Evolutionary conservation across 2,888 invertebrate species (phyloP).

Genomic region (Anagyrus pseudococci): DNA sequence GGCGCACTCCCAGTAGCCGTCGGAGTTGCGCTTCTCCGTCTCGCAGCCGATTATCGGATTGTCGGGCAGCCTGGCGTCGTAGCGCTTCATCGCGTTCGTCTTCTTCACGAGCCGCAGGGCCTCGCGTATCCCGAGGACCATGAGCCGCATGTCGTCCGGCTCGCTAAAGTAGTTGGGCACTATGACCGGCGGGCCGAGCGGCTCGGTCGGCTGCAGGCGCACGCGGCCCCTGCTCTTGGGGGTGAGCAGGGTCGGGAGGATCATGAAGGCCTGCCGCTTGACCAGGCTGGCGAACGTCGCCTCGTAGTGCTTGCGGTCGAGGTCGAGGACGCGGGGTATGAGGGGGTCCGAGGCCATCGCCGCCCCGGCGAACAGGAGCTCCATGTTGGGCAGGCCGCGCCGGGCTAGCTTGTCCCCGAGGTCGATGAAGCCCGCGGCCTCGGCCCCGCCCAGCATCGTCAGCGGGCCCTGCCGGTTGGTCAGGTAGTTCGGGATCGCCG

Average conservation of each 20-base stretch:
- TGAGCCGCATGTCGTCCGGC: slow-evolving; percentile 69
- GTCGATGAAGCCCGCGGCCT: slow-evolving; percentile 71
- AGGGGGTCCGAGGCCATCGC: slow-evolving; percentile 65
- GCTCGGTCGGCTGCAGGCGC: slow-evolving; percentile 70
- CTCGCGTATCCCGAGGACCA: slow-evolving; percentile 68
- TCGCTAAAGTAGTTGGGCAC: slow-evolving; percentile 74
- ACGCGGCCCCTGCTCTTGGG: slow-evolving; percentile 75
- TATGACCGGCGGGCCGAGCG: slow-evolving; percentile 70
- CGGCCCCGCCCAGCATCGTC: slow-evolving; percentile 73
- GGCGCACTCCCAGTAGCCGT: slow-evolving; percentile 74
- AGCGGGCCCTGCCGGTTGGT: slow-evolving; percentile 65
- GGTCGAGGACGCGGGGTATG: slow-evolving; percentile 65
- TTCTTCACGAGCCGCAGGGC: slow-evolving; percentile 66
- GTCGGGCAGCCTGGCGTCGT: slow-evolving; percentile 66
- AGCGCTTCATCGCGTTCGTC: slow-evolving; percentile 68
- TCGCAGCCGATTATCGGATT: slow-evolving; percentile 68
- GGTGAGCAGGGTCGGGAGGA: slow-evolving; percentile 71
- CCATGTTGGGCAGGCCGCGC: slow-evolving; percentile 71
- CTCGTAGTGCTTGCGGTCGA: slow-evolving; percentile 66
- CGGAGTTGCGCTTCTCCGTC: slow-evolving; percentile 68
- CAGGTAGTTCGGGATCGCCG: slow-evolving; percentile 64
- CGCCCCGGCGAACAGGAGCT: slow-evolving; percentile 68
- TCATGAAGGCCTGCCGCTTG: slow-evolving; percentile 65
- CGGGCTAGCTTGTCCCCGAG: slow-evolving; percentile 66
- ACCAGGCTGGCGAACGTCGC: slow-evolving; percentile 67